Percentiles rank a stretch among this genome's conserved stretches.
phyloP scores from a whole-genome alignment of 2,113 vertebrate genomes.

The Corapipo altera region DNA sequence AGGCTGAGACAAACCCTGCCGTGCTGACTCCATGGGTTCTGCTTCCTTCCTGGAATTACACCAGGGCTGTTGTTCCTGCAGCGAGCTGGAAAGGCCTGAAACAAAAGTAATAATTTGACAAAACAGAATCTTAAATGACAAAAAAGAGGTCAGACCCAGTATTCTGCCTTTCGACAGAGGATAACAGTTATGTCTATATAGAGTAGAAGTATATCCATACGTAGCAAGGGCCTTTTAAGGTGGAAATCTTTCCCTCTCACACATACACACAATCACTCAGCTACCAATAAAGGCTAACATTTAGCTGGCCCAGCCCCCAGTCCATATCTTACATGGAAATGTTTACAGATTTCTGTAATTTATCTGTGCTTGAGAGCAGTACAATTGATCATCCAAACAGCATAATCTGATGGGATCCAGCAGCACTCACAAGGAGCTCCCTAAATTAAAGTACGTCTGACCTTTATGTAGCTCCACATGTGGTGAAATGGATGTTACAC shows the following conservation, averaged over 20 bases:
- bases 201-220: neutral
- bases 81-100: neutral
- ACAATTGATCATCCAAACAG: constrained; percentile 63
- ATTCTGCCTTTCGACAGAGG: neutral
- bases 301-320: constrained; percentile 1
- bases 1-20: neutral
- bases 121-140: neutral
- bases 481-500: constrained; percentile 36
- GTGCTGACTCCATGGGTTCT: neutral
- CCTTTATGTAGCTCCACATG: constrained; percentile 38
- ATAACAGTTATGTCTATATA: constrained; percentile 8
- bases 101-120: neutral
- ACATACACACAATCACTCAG: neutral
- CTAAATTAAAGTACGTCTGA: constrained; percentile 62
- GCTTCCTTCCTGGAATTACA: constrained; percentile 40
- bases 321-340: constrained; percentile 53
- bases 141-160: neutral
- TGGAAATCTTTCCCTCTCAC: constrained; percentile 1
- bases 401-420: constrained; percentile 30
- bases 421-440: neutral
- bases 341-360: constrained; percentile 53
- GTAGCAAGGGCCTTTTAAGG: constrained; percentile 51
- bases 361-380: constrained; percentile 69
- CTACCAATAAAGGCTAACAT: constrained; percentile 56
- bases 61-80: neutral